Evolutionary conservation across 2,888 invertebrate genomes (phyloP).

Genomic region (Rosalia funebris): DNA sequence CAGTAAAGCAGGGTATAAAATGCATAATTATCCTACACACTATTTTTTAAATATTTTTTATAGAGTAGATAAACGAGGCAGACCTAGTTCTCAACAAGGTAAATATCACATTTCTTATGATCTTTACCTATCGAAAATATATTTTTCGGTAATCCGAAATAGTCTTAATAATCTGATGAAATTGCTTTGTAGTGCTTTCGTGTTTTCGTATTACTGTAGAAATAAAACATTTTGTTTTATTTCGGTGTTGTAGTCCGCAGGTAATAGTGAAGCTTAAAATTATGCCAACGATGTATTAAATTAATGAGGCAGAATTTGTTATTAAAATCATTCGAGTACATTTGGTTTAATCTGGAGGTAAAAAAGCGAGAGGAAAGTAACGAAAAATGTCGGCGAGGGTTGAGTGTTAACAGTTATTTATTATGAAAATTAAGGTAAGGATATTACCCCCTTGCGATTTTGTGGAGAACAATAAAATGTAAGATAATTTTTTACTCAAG

Average conservation of each 20-base stretch:
- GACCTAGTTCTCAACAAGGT: too few species aligned
- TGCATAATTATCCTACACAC: too few species aligned
- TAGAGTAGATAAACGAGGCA: too few species aligned
- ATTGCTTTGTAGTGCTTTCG: too few species aligned
- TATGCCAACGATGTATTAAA: neutral
- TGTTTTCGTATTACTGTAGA: too few species aligned
- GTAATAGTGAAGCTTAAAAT: slow-evolving; percentile 9
- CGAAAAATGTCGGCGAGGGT: slow-evolving; percentile 19
- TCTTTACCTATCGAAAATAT: too few species aligned
- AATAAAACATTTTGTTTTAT: too few species aligned
- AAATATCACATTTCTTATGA: too few species aligned
- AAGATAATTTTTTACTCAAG: slow-evolving; percentile 39
- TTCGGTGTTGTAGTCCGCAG: neutral
- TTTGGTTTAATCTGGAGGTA: slow-evolving; percentile 9
- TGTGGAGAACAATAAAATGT: slow-evolving; percentile 41
- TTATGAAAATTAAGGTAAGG: slow-evolving; percentile 39
- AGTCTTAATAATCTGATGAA: too few species aligned
- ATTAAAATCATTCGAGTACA: slow-evolving; percentile 18
- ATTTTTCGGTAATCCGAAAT: too few species aligned
- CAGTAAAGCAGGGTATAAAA: too few species aligned
- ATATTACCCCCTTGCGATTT: slow-evolving; percentile 37
- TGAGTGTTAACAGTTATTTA: slow-evolving; percentile 33
- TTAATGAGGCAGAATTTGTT: slow-evolving; percentile 20
- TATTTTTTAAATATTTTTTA: too few species aligned
- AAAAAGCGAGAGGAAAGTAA: slow-evolving; percentile 9